These are phyloP conservation scores for Cosmorhoe ocellata DNA, from an alignment of 2,888 invertebrate genomes.

Conservation along the genomic window DNA sequence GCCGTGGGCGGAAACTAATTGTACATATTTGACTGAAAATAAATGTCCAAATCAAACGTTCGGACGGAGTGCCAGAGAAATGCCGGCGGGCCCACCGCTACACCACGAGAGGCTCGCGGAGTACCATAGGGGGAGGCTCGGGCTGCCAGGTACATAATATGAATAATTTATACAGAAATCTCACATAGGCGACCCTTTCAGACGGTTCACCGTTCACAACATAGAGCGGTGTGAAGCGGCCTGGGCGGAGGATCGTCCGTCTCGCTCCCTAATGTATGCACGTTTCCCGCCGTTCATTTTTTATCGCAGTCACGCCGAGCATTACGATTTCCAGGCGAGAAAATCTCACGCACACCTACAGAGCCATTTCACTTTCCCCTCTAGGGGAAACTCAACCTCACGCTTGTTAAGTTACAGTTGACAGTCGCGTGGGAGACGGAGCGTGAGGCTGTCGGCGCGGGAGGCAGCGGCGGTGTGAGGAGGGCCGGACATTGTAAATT, in stretches of 20 bases:
- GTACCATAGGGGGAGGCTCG: not conserved
- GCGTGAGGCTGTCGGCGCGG: slow-evolving; percentile 35
- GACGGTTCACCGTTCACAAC: slow-evolving; percentile 66
- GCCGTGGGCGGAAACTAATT: too few species aligned
- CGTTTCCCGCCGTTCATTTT: slow-evolving; percentile 79
- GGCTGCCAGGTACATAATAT: slow-evolving; percentile 25
- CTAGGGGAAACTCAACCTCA: slow-evolving; percentile 20
- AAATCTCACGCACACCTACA: slow-evolving; percentile 72
- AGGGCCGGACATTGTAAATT: slow-evolving; percentile 70
- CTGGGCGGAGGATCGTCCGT: slow-evolving; percentile 46
- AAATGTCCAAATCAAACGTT: too few species aligned
- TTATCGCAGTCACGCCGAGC: slow-evolving; percentile 81
- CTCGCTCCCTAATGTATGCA: slow-evolving; percentile 78
- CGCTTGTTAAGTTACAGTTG: slow-evolving; percentile 11
- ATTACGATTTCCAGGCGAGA: slow-evolving; percentile 82
- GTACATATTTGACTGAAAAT: too few species aligned
- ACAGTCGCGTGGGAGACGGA: slow-evolving; percentile 23
- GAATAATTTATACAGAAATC: slow-evolving; percentile 59
- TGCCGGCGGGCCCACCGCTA: too few species aligned
- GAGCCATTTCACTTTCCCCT: slow-evolving; percentile 3
- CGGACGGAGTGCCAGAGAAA: too few species aligned
- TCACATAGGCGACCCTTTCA: slow-evolving; percentile 63
- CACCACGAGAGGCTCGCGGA: too few species aligned
- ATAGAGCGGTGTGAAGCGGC: slow-evolving; percentile 64
- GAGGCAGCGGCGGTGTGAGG: slow-evolving; percentile 42